These are phyloP conservation scores for Porites lobata DNA, from an alignment of 92 coral and sea anemone genomes.

Conservation along the genomic window DNA sequence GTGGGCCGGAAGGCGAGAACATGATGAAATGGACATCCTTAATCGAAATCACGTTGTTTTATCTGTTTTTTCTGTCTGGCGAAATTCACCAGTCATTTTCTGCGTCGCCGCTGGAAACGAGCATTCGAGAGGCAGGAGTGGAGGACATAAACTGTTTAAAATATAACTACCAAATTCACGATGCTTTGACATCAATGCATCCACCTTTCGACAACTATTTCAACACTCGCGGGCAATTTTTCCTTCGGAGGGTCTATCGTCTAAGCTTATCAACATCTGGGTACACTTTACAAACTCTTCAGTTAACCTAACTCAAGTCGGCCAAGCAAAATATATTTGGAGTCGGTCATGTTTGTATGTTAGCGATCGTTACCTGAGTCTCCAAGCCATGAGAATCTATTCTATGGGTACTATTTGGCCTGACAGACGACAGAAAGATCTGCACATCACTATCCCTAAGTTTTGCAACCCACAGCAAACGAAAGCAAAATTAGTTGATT, in stretches of 20 bases:
- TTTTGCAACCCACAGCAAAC: conserved; percentile 5
- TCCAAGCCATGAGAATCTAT: conserved; percentile 28
- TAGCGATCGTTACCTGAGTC: conserved; percentile 22
- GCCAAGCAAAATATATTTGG: conserved; percentile 33
- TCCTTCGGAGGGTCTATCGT: conserved; percentile 20
- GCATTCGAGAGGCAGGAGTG: not conserved
- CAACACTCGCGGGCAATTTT: conserved; percentile 30
- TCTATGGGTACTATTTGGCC: conserved; percentile 50
- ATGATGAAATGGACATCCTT: conserved; percentile 6
- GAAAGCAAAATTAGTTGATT: not conserved
- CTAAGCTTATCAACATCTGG: conserved; percentile 33
- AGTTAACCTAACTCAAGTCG: conserved; percentile 1
- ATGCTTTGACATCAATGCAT: conserved; percentile 1
- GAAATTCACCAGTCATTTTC: not conserved
- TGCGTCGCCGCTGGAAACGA: not conserved
- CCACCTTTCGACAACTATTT: conserved; percentile 47
- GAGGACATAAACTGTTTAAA: conserved; percentile 1
- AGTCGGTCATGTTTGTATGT: conserved; percentile 55
- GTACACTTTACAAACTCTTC: conserved; percentile 30
- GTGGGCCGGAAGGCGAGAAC: no score
- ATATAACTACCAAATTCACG: conserved; percentile 23
- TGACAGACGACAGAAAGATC: conserved; percentile 25
- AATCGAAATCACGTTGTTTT: no score
- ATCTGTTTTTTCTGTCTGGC: not conserved
- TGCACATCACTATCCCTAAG: conserved; percentile 17